phyloP scores from a whole-genome alignment of 2,113 vertebrate genomes.

The Eudorcas thomsonii region DNA sequence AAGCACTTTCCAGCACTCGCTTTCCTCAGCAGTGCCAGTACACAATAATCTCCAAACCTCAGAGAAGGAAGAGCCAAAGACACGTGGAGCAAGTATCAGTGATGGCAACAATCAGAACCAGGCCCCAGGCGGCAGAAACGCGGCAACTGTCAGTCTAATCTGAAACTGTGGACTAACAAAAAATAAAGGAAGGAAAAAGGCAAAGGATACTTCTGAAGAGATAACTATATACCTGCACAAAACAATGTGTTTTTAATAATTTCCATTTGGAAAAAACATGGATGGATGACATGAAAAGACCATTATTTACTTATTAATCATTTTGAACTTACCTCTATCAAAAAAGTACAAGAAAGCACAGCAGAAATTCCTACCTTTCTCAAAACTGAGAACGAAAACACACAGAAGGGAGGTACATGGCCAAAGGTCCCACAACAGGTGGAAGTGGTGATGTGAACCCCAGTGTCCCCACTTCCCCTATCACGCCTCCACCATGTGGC shows the following conservation, averaged over 20 bases:
- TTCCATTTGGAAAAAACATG: background rate
- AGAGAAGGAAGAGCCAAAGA: background rate
- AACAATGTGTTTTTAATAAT: background rate
- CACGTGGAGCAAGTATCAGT: accelerated
- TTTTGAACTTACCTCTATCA: background rate
- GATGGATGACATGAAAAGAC: background rate
- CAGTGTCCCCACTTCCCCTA: accelerated
- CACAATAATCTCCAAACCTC: background rate
- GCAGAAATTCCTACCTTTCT: background rate
- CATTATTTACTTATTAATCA: background rate
- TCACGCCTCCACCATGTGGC: accelerated
- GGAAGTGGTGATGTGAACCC: background rate
- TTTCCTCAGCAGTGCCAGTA: background rate
- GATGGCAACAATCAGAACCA: background rate
- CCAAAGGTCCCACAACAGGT: background rate
- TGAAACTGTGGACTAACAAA: background rate
- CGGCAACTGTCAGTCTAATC: background rate
- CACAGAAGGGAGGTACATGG: background rate
- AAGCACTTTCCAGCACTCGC: accelerated
- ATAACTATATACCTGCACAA: background rate
- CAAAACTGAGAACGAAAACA: background rate
- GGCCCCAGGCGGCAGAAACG: background rate
- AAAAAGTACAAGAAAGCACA: background rate
- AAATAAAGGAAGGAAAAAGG: background rate
- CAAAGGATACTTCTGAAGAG: background rate